These are phyloP conservation scores for Drosophila rhopaloa DNA, from an alignment of 1,140 invertebrate genomes.

Conservation along the genomic window DNA sequence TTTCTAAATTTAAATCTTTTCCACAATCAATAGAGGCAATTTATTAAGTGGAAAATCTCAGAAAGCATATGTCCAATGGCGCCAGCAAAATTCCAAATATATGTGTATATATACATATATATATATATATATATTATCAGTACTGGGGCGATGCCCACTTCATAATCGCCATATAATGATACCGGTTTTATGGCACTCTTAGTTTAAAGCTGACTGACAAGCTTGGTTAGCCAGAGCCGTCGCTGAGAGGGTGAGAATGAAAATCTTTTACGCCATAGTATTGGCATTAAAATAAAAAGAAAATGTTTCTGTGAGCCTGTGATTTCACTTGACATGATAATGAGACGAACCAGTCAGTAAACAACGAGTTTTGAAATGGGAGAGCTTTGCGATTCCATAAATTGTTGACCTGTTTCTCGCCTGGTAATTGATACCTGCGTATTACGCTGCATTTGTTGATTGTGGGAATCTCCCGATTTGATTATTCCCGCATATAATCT, in stretches of 20 bases:
- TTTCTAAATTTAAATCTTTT: too few relatives aligned
- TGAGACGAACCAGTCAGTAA: neutral
- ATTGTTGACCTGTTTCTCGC: conserved; percentile 2
- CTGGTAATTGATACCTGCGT: conserved; percentile 21
- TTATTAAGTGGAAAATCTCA: too few relatives aligned
- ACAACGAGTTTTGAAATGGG: conserved; percentile 4
- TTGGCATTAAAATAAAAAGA: neutral
- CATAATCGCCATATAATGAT: conserved; percentile 1
- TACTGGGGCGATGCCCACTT: conserved; percentile 15
- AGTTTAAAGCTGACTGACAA: conserved; percentile 11
- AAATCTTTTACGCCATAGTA: neutral
- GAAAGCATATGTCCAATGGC: too few relatives aligned
- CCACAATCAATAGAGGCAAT: too few relatives aligned
- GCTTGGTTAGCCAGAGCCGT: conserved; percentile 15
- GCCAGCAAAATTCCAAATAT: neutral
- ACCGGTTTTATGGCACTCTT: conserved; percentile 19
- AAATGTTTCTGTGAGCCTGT: neutral
- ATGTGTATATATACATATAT: too few relatives aligned
- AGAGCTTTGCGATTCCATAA: conserved; percentile 4
- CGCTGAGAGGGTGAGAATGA: neutral
- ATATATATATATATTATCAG: too few relatives aligned
- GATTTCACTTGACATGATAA: conserved; percentile 1
- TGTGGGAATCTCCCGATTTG: conserved; percentile 60
- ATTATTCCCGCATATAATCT: conserved; percentile 51
- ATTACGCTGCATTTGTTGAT: conserved; percentile 37